These are phyloP conservation scores for Novumbra hubbsi DNA, from an alignment of 2,797 vertebrate species.

Conservation along the genomic window DNA sequence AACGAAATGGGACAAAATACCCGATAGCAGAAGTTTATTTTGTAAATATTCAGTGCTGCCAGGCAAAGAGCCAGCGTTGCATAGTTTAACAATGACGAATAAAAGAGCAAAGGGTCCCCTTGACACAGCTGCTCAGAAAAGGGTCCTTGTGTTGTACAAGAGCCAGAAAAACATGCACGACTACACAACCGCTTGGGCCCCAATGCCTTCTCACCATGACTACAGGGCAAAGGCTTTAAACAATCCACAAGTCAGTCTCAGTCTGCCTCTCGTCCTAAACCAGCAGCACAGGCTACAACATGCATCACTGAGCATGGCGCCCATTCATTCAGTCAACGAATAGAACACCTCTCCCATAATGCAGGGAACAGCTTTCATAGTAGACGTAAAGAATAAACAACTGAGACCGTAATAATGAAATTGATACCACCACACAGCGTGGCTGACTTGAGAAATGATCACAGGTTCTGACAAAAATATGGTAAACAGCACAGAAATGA, in stretches of 20 bases:
- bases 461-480: neutral
- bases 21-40: slow-evolving; percentile 8
- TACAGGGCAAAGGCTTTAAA: slow-evolving; percentile 30
- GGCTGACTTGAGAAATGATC: neutral
- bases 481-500: neutral
- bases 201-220: slow-evolving; percentile 42
- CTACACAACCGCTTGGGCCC: slow-evolving; percentile 32
- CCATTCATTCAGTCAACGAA: neutral
- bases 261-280: neutral
- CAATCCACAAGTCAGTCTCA: slow-evolving; percentile 31
- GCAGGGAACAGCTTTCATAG: neutral
- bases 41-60: slow-evolving; percentile 19
- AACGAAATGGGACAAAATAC: neutral
- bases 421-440: neutral
- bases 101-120: slow-evolving; percentile 42
- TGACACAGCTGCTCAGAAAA: slow-evolving; percentile 60
- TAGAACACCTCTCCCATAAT: neutral
- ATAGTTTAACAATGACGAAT: slow-evolving; percentile 28
- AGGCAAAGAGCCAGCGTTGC: slow-evolving; percentile 27
- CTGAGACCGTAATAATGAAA: neutral
- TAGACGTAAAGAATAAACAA: neutral
- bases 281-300: neutral
- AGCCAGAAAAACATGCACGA: slow-evolving; percentile 24
- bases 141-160: slow-evolving; percentile 51
- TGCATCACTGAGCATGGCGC: neutral